Evolutionary conservation across 1,140 invertebrate genomes (phyloP).

Genomic region (Magallana angulata): DNA sequence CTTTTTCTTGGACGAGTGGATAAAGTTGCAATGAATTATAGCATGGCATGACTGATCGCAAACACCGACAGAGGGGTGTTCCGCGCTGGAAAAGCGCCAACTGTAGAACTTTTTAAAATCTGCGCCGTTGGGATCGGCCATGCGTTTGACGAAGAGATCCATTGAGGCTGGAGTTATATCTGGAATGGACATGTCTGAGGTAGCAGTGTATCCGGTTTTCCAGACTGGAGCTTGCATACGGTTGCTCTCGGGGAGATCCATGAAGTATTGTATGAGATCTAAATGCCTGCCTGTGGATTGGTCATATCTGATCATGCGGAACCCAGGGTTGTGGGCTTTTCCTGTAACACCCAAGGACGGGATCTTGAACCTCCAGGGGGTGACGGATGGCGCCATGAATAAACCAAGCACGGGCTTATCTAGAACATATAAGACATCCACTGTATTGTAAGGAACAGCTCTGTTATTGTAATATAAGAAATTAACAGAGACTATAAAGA

Average conservation of each 20-base stretch:
- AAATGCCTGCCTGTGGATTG: constrained; percentile 89
- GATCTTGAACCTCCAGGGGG: constrained; percentile 67
- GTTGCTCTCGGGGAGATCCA: constrained; percentile 90
- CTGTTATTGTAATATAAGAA: too few relatives aligned
- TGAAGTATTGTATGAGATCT: constrained; percentile 93
- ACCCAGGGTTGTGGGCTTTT: constrained; percentile 86
- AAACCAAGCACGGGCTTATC: constrained; percentile 52
- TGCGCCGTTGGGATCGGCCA: background rate
- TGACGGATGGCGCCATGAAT: constrained; percentile 71
- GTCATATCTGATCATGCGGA: constrained; percentile 93
- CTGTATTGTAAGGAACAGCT: too few relatives aligned
- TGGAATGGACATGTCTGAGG: constrained; percentile 51
- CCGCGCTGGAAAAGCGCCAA: constrained; percentile 42
- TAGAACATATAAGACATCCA: constrained; percentile 41
- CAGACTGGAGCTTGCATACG: constrained; percentile 85
- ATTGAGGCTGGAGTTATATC: constrained; percentile 57
- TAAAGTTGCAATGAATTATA: constrained; percentile 46
- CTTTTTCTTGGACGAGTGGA: background rate
- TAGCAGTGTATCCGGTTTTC: constrained; percentile 85
- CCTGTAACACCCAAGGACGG: constrained; percentile 22
- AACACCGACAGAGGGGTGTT: background rate
- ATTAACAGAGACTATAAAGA: too few relatives aligned
- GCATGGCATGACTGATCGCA: constrained; percentile 47
- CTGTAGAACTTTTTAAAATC: constrained; percentile 47
- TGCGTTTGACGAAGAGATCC: constrained; percentile 32